These are phyloP conservation scores for Lasaia peninsularis DNA, from an alignment of 1,140 invertebrate species.

Conservation along the genomic window DNA sequence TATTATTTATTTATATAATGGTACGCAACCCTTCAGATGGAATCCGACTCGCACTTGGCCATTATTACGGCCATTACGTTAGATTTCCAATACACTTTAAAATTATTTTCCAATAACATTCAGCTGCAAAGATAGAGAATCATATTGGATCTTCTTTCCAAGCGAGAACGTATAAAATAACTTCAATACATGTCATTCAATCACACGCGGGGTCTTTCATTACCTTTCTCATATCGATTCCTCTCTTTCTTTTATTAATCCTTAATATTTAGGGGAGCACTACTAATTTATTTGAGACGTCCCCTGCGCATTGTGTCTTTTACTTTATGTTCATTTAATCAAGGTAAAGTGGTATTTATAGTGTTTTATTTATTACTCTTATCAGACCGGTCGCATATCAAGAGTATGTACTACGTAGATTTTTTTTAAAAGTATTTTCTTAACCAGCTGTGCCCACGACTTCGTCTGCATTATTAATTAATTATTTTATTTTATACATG, in stretches of 20 bases:
- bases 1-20: no score
- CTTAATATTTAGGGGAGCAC: conserved; percentile 30
- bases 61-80: no score
- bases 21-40: no score
- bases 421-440: no score
- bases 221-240: conserved; percentile 30
- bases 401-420: no score
- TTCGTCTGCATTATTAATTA: no score
- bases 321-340: conserved; percentile 30
- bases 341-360: conserved; percentile 18
- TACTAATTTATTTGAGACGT: conserved; percentile 12
- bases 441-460: no score
- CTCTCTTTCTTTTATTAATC: conserved; percentile 40
- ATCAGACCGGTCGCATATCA: background rate
- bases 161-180: conserved; percentile 25
- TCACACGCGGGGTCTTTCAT: conserved; percentile 22
- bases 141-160: conserved; percentile 13
- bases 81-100: no score
- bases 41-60: no score
- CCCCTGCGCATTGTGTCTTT: conserved; percentile 9
- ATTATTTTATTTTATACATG: no score
- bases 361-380: conserved; percentile 17
- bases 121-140: no score
- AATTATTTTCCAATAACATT: no score
- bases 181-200: conserved; percentile 23